Evolutionary conservation across 2,113 vertebrate genomes (phyloP).

Genomic region (Anolis carolinensis): DNA sequence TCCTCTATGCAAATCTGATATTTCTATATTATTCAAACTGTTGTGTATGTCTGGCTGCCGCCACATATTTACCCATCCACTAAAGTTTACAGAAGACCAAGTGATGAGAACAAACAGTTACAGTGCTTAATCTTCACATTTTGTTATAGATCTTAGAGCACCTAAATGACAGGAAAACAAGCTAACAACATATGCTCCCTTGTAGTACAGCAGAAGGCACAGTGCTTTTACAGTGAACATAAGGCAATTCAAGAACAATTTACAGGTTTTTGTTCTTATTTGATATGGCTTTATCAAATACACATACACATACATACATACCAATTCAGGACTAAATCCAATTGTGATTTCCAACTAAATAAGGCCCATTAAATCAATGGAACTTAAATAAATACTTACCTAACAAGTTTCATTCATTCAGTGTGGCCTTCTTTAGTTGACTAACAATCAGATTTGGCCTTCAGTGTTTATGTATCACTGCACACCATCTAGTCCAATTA

Average conservation of each 20-base stretch:
- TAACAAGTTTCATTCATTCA: too few relatives aligned
- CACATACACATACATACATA: too few relatives aligned
- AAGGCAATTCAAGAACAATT: background rate
- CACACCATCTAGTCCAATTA: background rate
- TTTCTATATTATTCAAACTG: background rate
- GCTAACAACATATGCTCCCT: background rate
- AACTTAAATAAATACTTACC: too few relatives aligned
- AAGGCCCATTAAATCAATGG: too few relatives aligned
- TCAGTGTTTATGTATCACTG: background rate
- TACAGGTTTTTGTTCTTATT: constrained; percentile 18
- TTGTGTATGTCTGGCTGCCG: background rate
- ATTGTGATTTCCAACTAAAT: too few relatives aligned
- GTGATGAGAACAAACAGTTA: background rate
- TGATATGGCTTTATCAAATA: constrained; percentile 17
- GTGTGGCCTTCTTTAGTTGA: too few relatives aligned
- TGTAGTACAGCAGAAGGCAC: background rate
- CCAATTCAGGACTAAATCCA: background rate
- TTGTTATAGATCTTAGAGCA: background rate
- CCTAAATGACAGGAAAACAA: background rate
- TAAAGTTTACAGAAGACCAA: background rate
- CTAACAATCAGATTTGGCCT: too few relatives aligned
- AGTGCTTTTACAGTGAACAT: background rate
- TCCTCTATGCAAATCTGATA: background rate
- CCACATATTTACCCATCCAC: background rate
- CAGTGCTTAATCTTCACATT: background rate